Evolutionary conservation across 1,140 invertebrate genomes (phyloP).

Genomic region (Metaphire vulgaris): DNA sequence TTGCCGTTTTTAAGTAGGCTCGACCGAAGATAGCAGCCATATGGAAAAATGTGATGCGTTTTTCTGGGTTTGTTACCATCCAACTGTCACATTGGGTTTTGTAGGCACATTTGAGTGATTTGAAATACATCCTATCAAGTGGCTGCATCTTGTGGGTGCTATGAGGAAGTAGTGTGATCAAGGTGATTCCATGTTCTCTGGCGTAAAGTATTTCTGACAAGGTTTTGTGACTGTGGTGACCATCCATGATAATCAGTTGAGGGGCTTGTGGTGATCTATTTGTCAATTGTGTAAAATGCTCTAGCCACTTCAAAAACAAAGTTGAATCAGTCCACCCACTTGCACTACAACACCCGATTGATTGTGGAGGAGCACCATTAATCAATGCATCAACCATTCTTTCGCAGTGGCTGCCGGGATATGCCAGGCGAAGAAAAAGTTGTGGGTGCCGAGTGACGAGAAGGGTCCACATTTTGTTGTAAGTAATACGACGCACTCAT

Average conservation of each 20-base stretch:
- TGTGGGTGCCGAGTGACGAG: too few species aligned
- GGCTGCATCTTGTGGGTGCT: constrained; percentile 32
- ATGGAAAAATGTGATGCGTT: constrained; percentile 41
- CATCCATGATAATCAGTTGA: constrained; percentile 31
- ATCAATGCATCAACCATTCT: constrained; percentile 20
- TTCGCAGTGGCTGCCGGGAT: too few species aligned
- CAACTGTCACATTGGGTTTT: constrained; percentile 37
- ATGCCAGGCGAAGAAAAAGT: too few species aligned
- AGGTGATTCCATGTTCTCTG: constrained; percentile 28
- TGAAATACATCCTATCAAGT: constrained; percentile 28
- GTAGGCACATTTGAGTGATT: constrained; percentile 29
- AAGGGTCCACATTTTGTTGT: too few species aligned
- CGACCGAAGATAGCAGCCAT: constrained; percentile 33
- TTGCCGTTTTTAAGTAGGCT: constrained; percentile 12
- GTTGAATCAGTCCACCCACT: constrained; percentile 19
- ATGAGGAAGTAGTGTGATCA: constrained; percentile 25
- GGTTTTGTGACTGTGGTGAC: constrained; percentile 33
- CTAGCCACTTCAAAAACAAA: constrained; percentile 29
- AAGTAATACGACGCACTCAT: too few species aligned
- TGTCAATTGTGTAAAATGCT: constrained; percentile 31
- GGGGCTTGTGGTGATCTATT: constrained; percentile 19
- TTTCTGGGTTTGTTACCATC: constrained; percentile 38
- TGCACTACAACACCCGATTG: constrained; percentile 10
- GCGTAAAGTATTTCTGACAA: constrained; percentile 24
- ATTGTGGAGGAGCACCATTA: constrained; percentile 19